Percentiles rank a stretch among this genome's conserved stretches.
Conservation (phyloP, 1,140 invertebrate species). For the Musca domestica region DNA sequence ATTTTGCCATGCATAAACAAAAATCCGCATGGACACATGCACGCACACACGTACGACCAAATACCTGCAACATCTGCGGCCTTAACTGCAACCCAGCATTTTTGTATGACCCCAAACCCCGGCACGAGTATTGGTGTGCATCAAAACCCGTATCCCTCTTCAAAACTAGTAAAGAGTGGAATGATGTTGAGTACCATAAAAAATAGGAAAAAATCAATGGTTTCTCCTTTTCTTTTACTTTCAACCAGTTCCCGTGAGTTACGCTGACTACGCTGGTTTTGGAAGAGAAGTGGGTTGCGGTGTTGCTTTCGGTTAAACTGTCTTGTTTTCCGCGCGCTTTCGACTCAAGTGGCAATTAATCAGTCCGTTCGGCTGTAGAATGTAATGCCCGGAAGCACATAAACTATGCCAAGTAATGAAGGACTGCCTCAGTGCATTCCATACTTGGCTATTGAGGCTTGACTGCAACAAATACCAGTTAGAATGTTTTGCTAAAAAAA, state of each 20-base stretch:
- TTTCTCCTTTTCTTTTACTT: no score
- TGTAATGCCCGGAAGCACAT: constrained; percentile 2
- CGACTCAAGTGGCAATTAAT: constrained; percentile 16
- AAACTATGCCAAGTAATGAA: constrained; percentile 9
- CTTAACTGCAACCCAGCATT: no score
- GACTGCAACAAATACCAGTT: no score
- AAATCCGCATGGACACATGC: no score
- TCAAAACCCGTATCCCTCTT: not conserved
- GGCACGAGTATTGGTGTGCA: not conserved
- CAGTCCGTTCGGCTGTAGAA: not conserved
- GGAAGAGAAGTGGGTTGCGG: not conserved
- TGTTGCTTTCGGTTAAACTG: not conserved
- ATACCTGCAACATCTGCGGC: no score
- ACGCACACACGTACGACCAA: no score
- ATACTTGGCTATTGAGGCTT: no score
- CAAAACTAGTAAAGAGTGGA: not conserved
- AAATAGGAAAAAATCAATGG: not conserved
- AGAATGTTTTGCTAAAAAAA: no score
- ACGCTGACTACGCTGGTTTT: not conserved
- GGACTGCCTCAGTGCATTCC: not conserved
- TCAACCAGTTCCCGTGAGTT: no score
- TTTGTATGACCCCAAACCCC: no score
- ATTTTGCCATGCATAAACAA: no score
- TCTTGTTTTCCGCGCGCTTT: constrained; percentile 7
- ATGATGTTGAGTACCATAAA: not conserved